phyloP scores from a whole-genome alignment of 2,113 vertebrate genomes.

The Paracanthobrama guichenoti region DNA sequence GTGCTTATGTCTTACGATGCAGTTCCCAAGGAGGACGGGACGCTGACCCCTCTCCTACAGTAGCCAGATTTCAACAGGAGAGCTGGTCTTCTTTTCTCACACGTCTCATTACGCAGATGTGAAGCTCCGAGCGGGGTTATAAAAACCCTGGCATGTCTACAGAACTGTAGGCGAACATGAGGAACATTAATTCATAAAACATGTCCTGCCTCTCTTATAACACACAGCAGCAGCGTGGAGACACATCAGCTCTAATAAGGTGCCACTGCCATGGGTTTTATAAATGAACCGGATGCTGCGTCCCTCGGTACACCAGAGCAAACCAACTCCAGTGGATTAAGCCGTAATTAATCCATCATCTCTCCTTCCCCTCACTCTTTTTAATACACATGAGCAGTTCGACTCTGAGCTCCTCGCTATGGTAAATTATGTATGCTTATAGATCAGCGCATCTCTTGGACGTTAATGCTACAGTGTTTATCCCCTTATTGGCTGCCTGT shows the following conservation, averaged over 20 bases:
- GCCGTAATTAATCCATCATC: slow-evolving; percentile 60
- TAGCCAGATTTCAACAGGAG: slow-evolving; percentile 34
- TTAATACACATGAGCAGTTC: slow-evolving; percentile 47
- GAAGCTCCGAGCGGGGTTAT: neutral
- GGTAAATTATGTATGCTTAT: slow-evolving; percentile 42
- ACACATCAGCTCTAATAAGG: slow-evolving; percentile 61
- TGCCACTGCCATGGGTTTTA: slow-evolving; percentile 46
- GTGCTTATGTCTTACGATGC: slow-evolving; percentile 50
- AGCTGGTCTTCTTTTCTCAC: slow-evolving; percentile 17
- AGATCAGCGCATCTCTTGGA: neutral
- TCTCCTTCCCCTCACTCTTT: slow-evolving; percentile 49
- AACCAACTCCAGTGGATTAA: slow-evolving; percentile 59
- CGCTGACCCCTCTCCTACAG: slow-evolving; percentile 36
- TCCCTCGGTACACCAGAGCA: slow-evolving; percentile 54
- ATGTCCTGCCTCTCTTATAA: slow-evolving; percentile 47
- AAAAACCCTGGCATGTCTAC: slow-evolving; percentile 35
- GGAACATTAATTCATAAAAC: slow-evolving; percentile 58
- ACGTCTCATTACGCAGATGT: slow-evolving; percentile 46
- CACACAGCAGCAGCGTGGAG: slow-evolving; percentile 38
- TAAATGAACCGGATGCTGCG: slow-evolving; percentile 51
- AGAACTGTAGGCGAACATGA: slow-evolving; percentile 21
- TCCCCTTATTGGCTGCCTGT: neutral
- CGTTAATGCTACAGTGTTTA: neutral
- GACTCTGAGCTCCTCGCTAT: slow-evolving; percentile 32
- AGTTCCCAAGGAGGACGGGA: slow-evolving; percentile 44